Evolutionary conservation across 2,888 invertebrate species (phyloP).

Genomic region (Nasonia oneida): DNA sequence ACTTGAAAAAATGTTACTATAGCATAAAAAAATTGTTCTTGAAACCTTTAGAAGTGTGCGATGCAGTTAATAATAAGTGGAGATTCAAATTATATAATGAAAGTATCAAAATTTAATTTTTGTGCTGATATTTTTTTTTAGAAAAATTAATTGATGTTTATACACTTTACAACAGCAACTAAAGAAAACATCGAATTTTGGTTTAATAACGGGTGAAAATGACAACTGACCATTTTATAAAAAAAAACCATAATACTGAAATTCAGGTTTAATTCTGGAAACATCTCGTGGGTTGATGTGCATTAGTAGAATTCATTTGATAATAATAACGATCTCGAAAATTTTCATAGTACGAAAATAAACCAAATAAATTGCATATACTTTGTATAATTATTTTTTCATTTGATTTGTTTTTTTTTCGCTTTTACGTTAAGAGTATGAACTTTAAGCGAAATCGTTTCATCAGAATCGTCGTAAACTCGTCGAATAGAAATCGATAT

Average conservation of each 20-base stretch:
- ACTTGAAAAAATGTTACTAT: background rate
- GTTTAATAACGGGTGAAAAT: constrained; percentile 19
- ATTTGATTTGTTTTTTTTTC: constrained; percentile 50
- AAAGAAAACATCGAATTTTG: constrained; percentile 22
- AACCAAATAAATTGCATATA: constrained; percentile 43
- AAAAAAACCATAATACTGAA: constrained; percentile 49
- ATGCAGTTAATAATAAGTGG: constrained; percentile 13
- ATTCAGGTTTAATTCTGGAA: constrained; percentile 30
- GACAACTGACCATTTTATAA: background rate
- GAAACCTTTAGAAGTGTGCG: constrained; percentile 38
- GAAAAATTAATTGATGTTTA: background rate
- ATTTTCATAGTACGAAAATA: constrained; percentile 44
- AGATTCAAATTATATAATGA: constrained; percentile 4
- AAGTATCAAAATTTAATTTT: constrained; percentile 32
- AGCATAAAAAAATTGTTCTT: constrained; percentile 11
- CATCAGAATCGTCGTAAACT: constrained; percentile 49
- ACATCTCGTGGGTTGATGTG: constrained; percentile 35
- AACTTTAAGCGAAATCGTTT: constrained; percentile 51
- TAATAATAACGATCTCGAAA: constrained; percentile 9
- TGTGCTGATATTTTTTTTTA: constrained; percentile 23
- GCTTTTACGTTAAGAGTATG: constrained; percentile 43
- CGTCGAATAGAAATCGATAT: constrained; percentile 61
- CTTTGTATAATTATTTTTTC: constrained; percentile 32
- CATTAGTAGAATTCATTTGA: constrained; percentile 20
- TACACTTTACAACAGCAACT: constrained; percentile 12